These are phyloP conservation scores for Actenoides lindsayi DNA, from an alignment of 2,113 vertebrate genomes.

Conservation along the genomic window DNA sequence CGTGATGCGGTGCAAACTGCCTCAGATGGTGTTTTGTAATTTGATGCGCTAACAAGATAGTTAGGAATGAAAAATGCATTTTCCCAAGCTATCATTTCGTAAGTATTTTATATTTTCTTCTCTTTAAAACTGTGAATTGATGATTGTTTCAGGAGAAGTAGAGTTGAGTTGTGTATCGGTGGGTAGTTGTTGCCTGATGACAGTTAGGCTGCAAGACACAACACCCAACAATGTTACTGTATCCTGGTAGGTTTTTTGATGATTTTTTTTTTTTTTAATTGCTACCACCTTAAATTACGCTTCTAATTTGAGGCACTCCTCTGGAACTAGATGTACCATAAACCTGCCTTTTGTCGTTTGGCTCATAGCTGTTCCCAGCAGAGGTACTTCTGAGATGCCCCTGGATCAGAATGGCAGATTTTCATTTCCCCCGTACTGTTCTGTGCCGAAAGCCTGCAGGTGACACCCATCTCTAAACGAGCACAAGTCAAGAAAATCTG, in stretches of 20 bases:
- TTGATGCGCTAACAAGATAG: conserved; percentile 64
- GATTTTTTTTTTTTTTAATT: neutral
- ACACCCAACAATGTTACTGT: neutral
- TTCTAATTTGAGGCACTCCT: neutral
- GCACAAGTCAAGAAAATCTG: neutral
- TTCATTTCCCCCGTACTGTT: neutral
- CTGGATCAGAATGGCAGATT: neutral
- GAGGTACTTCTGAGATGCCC: neutral
- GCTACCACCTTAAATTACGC: neutral
- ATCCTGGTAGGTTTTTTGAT: too few relatives aligned
- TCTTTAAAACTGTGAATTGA: neutral
- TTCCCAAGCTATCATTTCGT: conserved; percentile 25
- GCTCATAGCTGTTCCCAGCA: neutral
- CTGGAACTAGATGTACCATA: neutral
- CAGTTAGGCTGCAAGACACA: neutral
- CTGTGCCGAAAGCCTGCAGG: neutral
- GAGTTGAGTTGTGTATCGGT: neutral
- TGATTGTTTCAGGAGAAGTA: neutral
- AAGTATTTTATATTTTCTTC: conserved; percentile 46
- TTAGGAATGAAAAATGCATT: conserved; percentile 64
- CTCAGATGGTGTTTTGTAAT: conserved; percentile 62
- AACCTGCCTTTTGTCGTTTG: neutral
- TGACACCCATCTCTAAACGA: neutral
- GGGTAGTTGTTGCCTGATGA: neutral
- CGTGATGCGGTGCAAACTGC: conserved; percentile 41